Percentiles rank a stretch among this genome's conserved stretches.
Evolutionary conservation across 2,888 invertebrate species (phyloP).

Genomic region (Spilarctia lutea): DNA sequence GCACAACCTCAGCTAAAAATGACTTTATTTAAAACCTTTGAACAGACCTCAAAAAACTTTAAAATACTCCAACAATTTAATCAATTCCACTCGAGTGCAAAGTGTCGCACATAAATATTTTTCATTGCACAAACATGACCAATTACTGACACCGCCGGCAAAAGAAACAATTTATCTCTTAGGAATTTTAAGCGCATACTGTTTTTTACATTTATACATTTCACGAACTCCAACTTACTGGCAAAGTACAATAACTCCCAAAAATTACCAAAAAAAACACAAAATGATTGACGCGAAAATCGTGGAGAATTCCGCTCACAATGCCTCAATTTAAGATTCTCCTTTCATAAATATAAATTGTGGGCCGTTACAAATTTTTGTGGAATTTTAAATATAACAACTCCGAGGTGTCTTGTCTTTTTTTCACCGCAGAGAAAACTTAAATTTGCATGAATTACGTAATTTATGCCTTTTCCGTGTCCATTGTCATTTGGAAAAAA

Average conservation of each 20-base stretch:
- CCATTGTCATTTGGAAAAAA: slow-evolving; percentile 57
- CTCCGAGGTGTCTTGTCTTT: slow-evolving; percentile 46
- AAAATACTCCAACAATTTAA: slow-evolving; percentile 11
- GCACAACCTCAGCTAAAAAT: neutral
- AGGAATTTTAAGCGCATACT: slow-evolving; percentile 27
- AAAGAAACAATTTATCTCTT: slow-evolving; percentile 21
- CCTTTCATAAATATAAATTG: slow-evolving; percentile 59
- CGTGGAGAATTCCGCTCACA: slow-evolving; percentile 53
- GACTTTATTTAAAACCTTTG: neutral
- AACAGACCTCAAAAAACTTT: neutral
- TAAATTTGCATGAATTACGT: slow-evolving; percentile 75
- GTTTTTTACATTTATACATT: slow-evolving; percentile 25
- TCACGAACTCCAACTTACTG: slow-evolving; percentile 23
- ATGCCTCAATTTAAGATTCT: slow-evolving; percentile 67
- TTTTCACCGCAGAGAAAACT: slow-evolving; percentile 51
- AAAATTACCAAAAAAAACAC: slow-evolving; percentile 39
- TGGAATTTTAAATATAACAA: slow-evolving; percentile 63
- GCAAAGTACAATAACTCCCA: slow-evolving; percentile 37
- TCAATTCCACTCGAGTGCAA: slow-evolving; percentile 6
- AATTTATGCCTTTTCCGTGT: slow-evolving; percentile 64
- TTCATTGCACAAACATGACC: slow-evolving; percentile 20
- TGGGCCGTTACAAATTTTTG: slow-evolving; percentile 61
- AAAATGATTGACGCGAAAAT: slow-evolving; percentile 53
- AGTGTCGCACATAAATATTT: slow-evolving; percentile 15
- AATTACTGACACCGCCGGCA: slow-evolving; percentile 22